Base-by-base conservation (phyloP, 2,888 invertebrate genomes). In the Neria commutata region DNA sequence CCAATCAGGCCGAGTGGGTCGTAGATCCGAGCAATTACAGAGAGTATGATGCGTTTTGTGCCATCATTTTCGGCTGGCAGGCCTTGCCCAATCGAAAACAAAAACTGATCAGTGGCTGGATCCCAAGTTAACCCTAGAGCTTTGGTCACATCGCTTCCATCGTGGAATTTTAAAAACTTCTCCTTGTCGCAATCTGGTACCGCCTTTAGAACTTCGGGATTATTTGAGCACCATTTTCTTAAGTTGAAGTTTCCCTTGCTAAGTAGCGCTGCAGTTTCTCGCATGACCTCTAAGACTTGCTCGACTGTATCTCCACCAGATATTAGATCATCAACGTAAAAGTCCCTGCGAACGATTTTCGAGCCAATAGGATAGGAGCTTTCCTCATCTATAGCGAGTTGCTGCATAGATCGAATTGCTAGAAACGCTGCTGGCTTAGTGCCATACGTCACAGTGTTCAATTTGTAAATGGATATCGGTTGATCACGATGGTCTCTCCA, bases 1-100 rank as follows among this genome's bases (percentile, higher is more conserved):
- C 58, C 40, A 24, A 63, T 63, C n/a, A 95, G 95, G 86, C 96
- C 92, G 88, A 79, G 62, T 2, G 58, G 66, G n/a, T 62, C 61
- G 17, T 62, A 64, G 33, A 60, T 58, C 14, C 58, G 29, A 21
- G 63, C 61, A 16, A 63, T 56, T 11, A 56, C 46, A 2, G 61
- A 59, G 5, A 64, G 29, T 16, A 63, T 48, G 8, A 51, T 40
- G 3, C 63, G 60, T 17, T 64, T 68, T 1, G 58, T 59, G 10
- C 48, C 34, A 1, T 33, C 16, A 10, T 14, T 19, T 10, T 45
- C 4, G 3, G 14, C 19, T 10, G 45, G 45, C 14, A 21, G 14
- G 21, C 45, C 26, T 11, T 6, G n/a, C 8, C 4, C n/a, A 14
- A 37, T 14, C 3, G 45, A 45, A 46, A 54, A 54, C 11, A 29